Evolutionary conservation across 2,888 invertebrate genomes (phyloP).

Genomic region (Apocheima hispidaria): DNA sequence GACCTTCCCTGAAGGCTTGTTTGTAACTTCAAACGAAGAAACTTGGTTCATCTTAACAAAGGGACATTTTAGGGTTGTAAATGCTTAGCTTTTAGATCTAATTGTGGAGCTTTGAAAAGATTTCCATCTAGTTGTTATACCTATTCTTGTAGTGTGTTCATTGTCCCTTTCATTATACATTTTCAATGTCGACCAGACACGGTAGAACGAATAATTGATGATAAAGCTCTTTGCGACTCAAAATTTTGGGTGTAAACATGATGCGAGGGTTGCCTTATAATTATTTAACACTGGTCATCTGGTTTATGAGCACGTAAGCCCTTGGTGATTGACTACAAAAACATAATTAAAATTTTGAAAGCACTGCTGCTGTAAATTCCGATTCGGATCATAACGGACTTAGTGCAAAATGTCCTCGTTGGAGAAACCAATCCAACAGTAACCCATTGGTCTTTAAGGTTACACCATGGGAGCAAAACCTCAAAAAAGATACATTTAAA

Average conservation of each 20-base stretch:
- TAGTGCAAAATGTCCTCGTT: too few species aligned
- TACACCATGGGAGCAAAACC: too few species aligned
- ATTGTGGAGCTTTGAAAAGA: constrained; percentile 11
- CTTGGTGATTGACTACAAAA: neutral
- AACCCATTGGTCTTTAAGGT: too few species aligned
- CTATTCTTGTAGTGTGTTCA: constrained; percentile 2
- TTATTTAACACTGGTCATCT: constrained; percentile 8
- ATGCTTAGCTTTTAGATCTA: constrained; percentile 19
- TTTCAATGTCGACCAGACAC: constrained; percentile 16
- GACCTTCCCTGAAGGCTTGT: constrained; percentile 12
- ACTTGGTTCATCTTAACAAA: constrained; percentile 17
- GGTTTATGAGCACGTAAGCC: neutral
- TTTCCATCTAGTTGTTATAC: constrained; percentile 2
- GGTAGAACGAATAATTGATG: constrained; percentile 7
- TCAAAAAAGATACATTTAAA: too few species aligned
- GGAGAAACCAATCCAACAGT: too few species aligned
- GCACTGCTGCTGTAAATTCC: too few species aligned
- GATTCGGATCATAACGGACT: too few species aligned
- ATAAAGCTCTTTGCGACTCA: neutral
- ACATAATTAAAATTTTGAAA: too few species aligned
- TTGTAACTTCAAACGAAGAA: constrained; percentile 14
- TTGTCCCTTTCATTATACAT: constrained; percentile 16
- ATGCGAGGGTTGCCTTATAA: neutral
- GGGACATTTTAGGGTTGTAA: constrained; percentile 11
- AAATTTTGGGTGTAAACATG: constrained; percentile 6